These are phyloP conservation scores for Ctenochaetus hawaiiensis DNA, from an alignment of 2,797 vertebrate species.

Conservation along the genomic window DNA sequence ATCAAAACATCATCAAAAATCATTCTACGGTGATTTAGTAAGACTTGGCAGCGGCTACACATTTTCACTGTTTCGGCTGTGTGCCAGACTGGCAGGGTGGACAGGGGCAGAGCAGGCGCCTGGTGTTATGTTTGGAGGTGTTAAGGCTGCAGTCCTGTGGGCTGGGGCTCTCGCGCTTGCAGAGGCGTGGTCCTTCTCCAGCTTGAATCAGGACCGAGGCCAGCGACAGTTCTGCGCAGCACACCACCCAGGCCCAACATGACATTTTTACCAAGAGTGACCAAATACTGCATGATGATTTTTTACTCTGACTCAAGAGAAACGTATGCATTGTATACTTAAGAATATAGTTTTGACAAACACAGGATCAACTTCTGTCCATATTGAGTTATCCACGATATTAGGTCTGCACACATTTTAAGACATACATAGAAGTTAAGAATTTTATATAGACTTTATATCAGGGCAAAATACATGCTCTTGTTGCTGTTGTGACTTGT, in stretches of 20 bases:
- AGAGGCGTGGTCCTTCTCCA: slow-evolving; percentile 57
- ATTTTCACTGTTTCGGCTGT: slow-evolving; percentile 13
- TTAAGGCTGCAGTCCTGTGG: slow-evolving; percentile 59
- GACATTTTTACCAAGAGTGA: neutral
- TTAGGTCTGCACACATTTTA: too few relatives aligned
- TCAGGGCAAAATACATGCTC: too few relatives aligned
- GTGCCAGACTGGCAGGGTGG: slow-evolving; percentile 29
- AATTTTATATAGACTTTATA: too few relatives aligned
- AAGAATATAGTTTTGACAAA: neutral
- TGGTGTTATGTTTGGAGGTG: slow-evolving; percentile 40
- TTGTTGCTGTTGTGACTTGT: too few relatives aligned
- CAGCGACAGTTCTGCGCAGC: slow-evolving; percentile 50
- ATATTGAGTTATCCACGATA: too few relatives aligned
- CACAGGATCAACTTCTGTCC: neutral
- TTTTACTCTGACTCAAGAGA: neutral
- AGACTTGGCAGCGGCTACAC: slow-evolving; percentile 24
- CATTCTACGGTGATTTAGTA: neutral
- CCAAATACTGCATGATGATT: neutral
- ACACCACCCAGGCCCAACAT: neutral
- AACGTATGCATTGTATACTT: neutral
- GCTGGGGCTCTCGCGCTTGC: slow-evolving; percentile 25
- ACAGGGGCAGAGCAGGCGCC: slow-evolving; percentile 18
- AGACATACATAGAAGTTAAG: too few relatives aligned
- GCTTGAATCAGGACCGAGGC: slow-evolving; percentile 64
- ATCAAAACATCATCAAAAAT: neutral